A percentile compares a stretch with the other conserved stretches of the same genome.
These are phyloP conservation scores for Forbesichthys papilliferus DNA, from an alignment of 2,113 vertebrate genomes.

Conservation along the genomic window DNA sequence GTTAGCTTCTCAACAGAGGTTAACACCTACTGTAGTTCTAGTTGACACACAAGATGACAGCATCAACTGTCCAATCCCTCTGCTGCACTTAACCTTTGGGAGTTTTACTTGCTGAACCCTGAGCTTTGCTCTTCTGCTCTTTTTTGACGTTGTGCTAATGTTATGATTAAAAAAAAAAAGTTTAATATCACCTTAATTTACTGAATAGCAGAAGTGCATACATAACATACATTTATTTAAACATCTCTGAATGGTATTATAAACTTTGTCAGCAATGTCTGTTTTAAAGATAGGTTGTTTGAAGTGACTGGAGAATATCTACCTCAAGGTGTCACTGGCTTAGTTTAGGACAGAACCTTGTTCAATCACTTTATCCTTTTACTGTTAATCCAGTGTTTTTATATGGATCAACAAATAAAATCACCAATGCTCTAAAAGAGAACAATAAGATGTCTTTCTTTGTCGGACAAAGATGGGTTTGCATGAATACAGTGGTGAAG, in stretches of 20 bases:
- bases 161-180: slow-evolving; percentile 34
- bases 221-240: not conserved
- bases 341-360: slow-evolving; percentile 8
- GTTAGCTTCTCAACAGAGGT: too few relatives aligned
- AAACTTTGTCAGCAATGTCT: slow-evolving; percentile 14
- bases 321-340: slow-evolving; percentile 63
- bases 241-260: slow-evolving; percentile 5
- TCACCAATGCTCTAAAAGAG: slow-evolving; percentile 19
- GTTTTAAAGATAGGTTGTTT: slow-evolving; percentile 28
- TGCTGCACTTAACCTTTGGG: too few relatives aligned
- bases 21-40: too few relatives aligned
- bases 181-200: slow-evolving; percentile 42
- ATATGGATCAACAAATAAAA: slow-evolving; percentile 3
- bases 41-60: too few relatives aligned
- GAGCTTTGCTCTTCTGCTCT: too few relatives aligned
- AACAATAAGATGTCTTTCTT: slow-evolving; percentile 19
- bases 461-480: not conserved
- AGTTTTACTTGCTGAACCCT: too few relatives aligned
- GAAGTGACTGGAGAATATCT: slow-evolving; percentile 55
- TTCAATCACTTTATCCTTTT: slow-evolving; percentile 24
- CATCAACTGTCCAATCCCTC: too few relatives aligned
- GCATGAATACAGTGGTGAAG: not conserved
- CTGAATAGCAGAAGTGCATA: slow-evolving; percentile 35
- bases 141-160: not conserved
- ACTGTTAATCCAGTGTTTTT: slow-evolving; percentile 13